These are phyloP conservation scores for Asarcornis scutulata DNA, from an alignment of 2,113 vertebrate species.

Conservation along the genomic window DNA sequence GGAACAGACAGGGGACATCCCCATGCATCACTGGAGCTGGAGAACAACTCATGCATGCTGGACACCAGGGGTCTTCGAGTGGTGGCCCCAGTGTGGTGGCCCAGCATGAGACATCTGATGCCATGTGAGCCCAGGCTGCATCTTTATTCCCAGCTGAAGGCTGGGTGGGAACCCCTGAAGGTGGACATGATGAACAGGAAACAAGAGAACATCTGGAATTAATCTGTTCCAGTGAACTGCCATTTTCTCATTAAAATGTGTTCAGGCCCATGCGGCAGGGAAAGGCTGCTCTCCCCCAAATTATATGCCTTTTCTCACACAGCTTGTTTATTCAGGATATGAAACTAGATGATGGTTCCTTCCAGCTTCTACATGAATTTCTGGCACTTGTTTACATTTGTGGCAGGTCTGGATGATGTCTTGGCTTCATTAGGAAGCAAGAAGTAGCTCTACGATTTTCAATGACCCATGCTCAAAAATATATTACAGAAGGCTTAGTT, in stretches of 20 bases:
- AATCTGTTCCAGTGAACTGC: constrained; percentile 15
- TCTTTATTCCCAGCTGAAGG: not conserved
- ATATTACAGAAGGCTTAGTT: not conserved
- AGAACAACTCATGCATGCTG: accelerated
- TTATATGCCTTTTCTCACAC: constrained; percentile 38
- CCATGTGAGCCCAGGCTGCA: not conserved
- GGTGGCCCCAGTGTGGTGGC: accelerated
- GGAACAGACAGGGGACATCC: not conserved
- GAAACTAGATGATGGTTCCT: not conserved
- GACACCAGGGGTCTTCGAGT: accelerated
- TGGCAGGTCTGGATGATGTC: not conserved
- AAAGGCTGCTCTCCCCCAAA: not conserved
- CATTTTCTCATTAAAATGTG: constrained; percentile 34
- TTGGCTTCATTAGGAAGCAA: not conserved
- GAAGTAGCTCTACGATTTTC: not conserved
- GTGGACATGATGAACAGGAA: not conserved
- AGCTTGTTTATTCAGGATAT: constrained; percentile 16
- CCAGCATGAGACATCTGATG: accelerated
- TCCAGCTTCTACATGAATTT: not conserved
- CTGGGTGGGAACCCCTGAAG: not conserved
- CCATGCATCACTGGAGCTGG: accelerated
- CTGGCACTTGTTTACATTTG: constrained; percentile 21
- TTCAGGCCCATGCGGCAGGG: not conserved
- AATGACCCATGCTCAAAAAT: not conserved
- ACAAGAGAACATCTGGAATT: constrained; percentile 1